Percentiles rank a stretch among this genome's conserved stretches.
These are phyloP conservation scores for Camponotus vicinus DNA, from an alignment of 1,140 invertebrate genomes.

Conservation along the genomic window DNA sequence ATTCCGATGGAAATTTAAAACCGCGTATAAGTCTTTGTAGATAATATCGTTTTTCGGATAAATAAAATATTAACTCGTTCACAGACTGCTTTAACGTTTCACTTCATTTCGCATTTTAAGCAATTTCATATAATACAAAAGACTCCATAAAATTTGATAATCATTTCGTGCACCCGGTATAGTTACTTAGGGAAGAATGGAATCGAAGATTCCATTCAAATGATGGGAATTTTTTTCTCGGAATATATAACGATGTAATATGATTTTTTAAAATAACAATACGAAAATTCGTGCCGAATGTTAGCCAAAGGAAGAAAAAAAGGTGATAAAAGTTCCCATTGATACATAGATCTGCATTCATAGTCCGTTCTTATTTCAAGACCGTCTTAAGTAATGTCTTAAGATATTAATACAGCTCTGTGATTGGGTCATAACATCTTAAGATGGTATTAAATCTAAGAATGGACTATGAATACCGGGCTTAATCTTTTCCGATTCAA, in stretches of 20 bases:
- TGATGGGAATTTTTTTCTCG: background rate
- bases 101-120: background rate
- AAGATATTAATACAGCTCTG: too few relatives aligned
- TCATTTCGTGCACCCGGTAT: background rate
- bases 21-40: background rate
- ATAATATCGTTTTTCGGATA: background rate
- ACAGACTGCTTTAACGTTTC: background rate
- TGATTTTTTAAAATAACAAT: background rate
- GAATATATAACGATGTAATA: background rate
- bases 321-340: background rate
- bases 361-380: too few relatives aligned
- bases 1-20: constrained; percentile 11
- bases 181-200: background rate
- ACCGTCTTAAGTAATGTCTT: too few relatives aligned
- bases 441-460: too few relatives aligned
- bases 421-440: too few relatives aligned
- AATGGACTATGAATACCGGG: too few relatives aligned
- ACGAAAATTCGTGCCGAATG: background rate
- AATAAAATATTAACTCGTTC: background rate
- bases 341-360: background rate
- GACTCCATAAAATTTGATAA: background rate
- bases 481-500: background rate
- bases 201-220: background rate
- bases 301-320: background rate
- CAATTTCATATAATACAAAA: background rate